Evolutionary conservation across 1,140 invertebrate species (phyloP).

Genomic region (Stegodyphus dumicola): DNA sequence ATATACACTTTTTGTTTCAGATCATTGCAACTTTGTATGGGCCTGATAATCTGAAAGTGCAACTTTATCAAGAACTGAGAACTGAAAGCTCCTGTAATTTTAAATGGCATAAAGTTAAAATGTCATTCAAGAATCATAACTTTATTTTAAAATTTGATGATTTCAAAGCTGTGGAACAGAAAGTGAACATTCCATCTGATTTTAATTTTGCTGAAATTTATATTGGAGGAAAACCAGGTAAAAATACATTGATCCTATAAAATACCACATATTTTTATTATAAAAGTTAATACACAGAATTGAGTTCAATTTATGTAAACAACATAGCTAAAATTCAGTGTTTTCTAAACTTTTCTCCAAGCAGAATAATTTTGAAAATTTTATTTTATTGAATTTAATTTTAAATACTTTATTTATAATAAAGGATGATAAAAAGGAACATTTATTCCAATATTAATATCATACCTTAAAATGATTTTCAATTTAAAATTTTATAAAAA

Average conservation of each 20-base stretch:
- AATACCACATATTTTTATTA: too few relatives aligned
- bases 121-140: conserved; percentile 63
- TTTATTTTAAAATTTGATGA: conserved; percentile 22
- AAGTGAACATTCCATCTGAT: conserved; percentile 15
- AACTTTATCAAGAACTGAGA: conserved; percentile 73
- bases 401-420: too few relatives aligned
- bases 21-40: conserved; percentile 80
- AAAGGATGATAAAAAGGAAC: too few relatives aligned
- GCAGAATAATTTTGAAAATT: too few relatives aligned
- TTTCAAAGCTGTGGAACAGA: conserved; percentile 22
- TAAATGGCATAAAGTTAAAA: conserved; percentile 85
- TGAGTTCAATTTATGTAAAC: too few relatives aligned
- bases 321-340: too few relatives aligned
- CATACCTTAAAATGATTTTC: too few relatives aligned
- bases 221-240: conserved; percentile 51
- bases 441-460: too few relatives aligned
- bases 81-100: conserved; percentile 81
- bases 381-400: too few relatives aligned
- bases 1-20: conserved; percentile 65
- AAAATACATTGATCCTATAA: background rate
- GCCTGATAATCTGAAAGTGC: conserved; percentile 75
- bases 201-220: conserved; percentile 43
- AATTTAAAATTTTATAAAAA: too few relatives aligned
- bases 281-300: too few relatives aligned
- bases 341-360: too few relatives aligned